Percentiles rank a stretch among this genome's conserved stretches.
phyloP scores from a whole-genome alignment of 2,888 invertebrate genomes.

The Epirrhoe tristata region DNA sequence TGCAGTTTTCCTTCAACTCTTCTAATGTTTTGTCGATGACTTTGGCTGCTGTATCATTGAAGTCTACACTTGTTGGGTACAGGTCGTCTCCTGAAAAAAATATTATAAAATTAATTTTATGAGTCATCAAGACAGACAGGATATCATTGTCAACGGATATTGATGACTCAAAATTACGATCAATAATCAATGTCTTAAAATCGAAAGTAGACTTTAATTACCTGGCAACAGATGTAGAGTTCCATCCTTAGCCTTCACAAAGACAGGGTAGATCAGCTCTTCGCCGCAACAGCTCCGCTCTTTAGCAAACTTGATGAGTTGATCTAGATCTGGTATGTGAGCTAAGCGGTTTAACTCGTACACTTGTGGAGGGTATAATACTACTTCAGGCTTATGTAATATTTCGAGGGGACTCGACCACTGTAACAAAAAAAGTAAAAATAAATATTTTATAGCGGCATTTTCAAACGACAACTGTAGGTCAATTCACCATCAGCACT shows the following conservation, averaged over 20 bases:
- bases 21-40: slow-evolving; percentile 64
- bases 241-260: slow-evolving; percentile 85
- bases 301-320: slow-evolving; percentile 85
- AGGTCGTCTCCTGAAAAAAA: slow-evolving; percentile 80
- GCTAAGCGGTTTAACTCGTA: slow-evolving; percentile 89
- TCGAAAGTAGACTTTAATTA: slow-evolving; percentile 49
- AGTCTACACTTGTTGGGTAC: slow-evolving; percentile 75
- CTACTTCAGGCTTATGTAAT: slow-evolving; percentile 70
- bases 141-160: too few species aligned
- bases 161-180: too few species aligned
- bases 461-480: too few species aligned
- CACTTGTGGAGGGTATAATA: slow-evolving; percentile 90
- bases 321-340: slow-evolving; percentile 82
- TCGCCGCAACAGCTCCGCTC: slow-evolving; percentile 83
- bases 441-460: too few species aligned
- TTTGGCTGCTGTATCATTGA: slow-evolving; percentile 53
- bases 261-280: slow-evolving; percentile 83
- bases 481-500: too few species aligned
- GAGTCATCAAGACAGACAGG: not conserved
- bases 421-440: slow-evolving; percentile 71
- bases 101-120: not conserved
- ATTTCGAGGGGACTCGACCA: slow-evolving; percentile 87
- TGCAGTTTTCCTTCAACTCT: slow-evolving; percentile 62
- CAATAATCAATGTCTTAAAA: not conserved
- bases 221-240: slow-evolving; percentile 86